Evolutionary conservation across 2,797 vertebrate genomes (phyloP).

Genomic region (Coendou prehensilis): DNA sequence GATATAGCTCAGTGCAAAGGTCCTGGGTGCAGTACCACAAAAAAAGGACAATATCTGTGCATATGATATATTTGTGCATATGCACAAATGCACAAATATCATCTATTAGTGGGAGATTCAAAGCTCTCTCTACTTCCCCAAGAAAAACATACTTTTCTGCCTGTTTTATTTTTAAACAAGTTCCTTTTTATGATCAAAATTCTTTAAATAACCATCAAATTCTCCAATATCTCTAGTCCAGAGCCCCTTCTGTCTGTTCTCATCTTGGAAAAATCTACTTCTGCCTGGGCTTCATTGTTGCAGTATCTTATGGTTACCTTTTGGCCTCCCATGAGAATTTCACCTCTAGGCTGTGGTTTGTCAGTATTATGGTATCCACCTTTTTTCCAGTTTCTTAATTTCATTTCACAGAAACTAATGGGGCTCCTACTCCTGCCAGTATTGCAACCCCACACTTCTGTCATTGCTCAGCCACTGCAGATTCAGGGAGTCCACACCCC

Average conservation of each 20-base stretch:
- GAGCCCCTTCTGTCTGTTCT: slow-evolving; percentile 94
- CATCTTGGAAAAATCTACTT: slow-evolving; percentile 92
- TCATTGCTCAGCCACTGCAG: slow-evolving; percentile 94
- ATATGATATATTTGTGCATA: slow-evolving; percentile 91
- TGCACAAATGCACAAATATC: slow-evolving; percentile 95
- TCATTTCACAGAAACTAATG: slow-evolving; percentile 95
- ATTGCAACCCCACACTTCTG: slow-evolving; percentile 95
- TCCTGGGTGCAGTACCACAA: background rate
- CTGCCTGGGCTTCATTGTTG: slow-evolving; percentile 91
- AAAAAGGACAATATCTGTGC: background rate
- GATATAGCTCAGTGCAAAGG: background rate
- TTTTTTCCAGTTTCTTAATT: slow-evolving; percentile 95
- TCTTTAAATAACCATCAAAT: slow-evolving; percentile 95
- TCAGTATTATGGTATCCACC: slow-evolving; percentile 94
- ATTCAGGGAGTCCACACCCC: slow-evolving; percentile 95
- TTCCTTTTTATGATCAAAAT: slow-evolving; percentile 96
- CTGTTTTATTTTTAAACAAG: slow-evolving; percentile 92
- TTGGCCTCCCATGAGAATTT: slow-evolving; percentile 94
- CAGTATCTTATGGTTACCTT: slow-evolving; percentile 96
- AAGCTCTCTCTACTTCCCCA: slow-evolving; percentile 95
- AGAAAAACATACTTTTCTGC: slow-evolving; percentile 95
- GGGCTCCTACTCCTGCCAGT: slow-evolving; percentile 94
- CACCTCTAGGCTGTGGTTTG: slow-evolving; percentile 93
- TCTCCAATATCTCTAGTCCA: slow-evolving; percentile 96
- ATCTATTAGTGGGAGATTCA: slow-evolving; percentile 95